Evolutionary conservation across 2,797 vertebrate species (phyloP).

Genomic region (Galaxias olidus): DNA sequence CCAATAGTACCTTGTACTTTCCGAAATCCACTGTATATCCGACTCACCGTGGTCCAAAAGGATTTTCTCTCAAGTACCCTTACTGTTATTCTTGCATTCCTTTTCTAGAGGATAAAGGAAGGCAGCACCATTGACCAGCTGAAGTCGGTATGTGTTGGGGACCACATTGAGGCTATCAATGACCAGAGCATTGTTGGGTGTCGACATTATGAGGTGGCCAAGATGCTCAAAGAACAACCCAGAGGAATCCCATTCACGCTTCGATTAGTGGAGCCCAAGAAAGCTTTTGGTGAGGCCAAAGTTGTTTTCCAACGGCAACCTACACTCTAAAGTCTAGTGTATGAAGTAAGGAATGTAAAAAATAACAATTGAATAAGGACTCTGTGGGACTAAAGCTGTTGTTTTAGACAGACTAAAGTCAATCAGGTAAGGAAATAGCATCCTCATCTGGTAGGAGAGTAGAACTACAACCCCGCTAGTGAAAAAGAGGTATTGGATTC

Average conservation of each 20-base stretch:
- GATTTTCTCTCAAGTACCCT: not conserved
- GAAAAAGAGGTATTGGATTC: not conserved
- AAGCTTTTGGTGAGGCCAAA: conserved; percentile 88
- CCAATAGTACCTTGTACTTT: too few species aligned
- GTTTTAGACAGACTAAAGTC: too few species aligned
- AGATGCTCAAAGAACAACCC: conserved; percentile 92
- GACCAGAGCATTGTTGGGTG: conserved; percentile 96
- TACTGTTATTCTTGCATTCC: not conserved
- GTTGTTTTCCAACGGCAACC: too few species aligned
- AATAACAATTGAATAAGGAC: too few species aligned
- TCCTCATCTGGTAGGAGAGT: conserved; percentile 10
- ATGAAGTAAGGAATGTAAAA: too few species aligned
- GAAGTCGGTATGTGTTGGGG: conserved; percentile 87
- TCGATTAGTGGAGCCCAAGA: conserved; percentile 90
- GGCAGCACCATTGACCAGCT: conserved; percentile 90
- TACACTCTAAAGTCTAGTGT: too few species aligned
- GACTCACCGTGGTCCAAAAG: too few species aligned
- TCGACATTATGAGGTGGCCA: conserved; percentile 95
- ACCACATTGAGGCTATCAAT: conserved; percentile 97
- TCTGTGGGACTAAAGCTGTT: too few species aligned
- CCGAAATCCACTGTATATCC: too few species aligned
- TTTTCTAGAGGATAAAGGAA: conserved; percentile 90
- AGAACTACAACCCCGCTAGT: not conserved
- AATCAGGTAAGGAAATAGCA: not conserved
- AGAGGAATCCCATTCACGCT: conserved; percentile 88